Evolutionary conservation across 2,113 vertebrate genomes (phyloP), one percentile per base, ranked within the genome.

Genomic region (Myrmecobius fasciatus): DNA sequence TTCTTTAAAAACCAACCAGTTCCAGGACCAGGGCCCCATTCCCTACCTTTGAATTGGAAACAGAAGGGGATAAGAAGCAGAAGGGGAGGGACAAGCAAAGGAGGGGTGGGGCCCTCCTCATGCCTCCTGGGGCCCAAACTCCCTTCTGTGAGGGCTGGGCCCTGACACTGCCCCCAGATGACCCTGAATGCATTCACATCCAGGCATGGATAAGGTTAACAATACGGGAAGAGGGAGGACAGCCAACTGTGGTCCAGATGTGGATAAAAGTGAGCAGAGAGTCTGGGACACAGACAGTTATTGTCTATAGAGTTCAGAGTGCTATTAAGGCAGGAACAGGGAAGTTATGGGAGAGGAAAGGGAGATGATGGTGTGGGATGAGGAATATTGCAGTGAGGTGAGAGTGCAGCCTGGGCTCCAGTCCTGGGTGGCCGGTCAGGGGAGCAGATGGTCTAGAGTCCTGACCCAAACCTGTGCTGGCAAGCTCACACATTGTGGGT

Each of bases 1-100:
- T 98, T 98, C 97, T 98, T 98, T 98, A 98, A 99, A 98, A 98
- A 98, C 97, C 92, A 96, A 98, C 95, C 96, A 98, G 98, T 97
- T 97, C 96, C 95, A 96, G 93, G 94, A 97, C 96, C 95, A 96
- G 93, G 94, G 96, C 95, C 97, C 96, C 97, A 96, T 96, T 91
- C 97, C 96, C 94, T 97, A 98, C 97, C 97, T 97, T 97, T 98
- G 97, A 98, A 98, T 97, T 96, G 90, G 98, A 98, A 98, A 98
- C 98, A 97, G 96, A 96, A 96, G 93, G 1, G 88, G 94, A 96
- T 95, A 92, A 83, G 95, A 98, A 98, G 98, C 98, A 97, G 96
- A 96, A 97, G 94, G 0, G 56, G 94, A 96, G 97, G 95, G 92
- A 98, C 95, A 60, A 0, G 94, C 52, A 98, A 93, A 46, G 95